These are phyloP conservation scores for Perithous albicinctus DNA, from an alignment of 2,888 invertebrate species.

Conservation along the genomic window DNA sequence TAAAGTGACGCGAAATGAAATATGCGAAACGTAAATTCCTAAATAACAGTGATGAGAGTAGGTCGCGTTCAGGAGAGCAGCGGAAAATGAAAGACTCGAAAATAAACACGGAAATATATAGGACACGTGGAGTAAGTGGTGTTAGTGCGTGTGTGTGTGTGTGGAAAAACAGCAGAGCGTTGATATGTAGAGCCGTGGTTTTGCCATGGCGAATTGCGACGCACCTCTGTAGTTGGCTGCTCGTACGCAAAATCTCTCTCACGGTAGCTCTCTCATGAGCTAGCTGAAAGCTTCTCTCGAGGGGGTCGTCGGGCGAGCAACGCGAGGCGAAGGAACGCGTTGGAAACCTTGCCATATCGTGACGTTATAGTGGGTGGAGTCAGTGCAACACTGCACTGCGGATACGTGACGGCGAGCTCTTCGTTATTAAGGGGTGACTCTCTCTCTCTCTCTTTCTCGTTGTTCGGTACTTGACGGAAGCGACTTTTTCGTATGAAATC, in stretches of 20 bases:
- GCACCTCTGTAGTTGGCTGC: conserved; percentile 1
- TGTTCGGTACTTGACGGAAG: conserved; percentile 8
- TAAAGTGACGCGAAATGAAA: neutral
- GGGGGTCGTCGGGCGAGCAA: conserved; percentile 44
- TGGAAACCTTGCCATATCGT: conserved; percentile 16
- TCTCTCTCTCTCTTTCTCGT: too few species aligned
- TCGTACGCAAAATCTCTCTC: conserved; percentile 22
- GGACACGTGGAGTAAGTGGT: neutral
- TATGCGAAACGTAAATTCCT: neutral
- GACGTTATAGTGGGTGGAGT: conserved; percentile 40
- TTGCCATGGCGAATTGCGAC: conserved; percentile 15
- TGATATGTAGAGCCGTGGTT: neutral
- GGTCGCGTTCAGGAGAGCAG: neutral
- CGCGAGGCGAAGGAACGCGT: conserved; percentile 25
- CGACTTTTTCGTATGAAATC: neutral
- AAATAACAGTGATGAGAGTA: conserved; percentile 11
- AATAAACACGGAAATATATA: conserved; percentile 15
- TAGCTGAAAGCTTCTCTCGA: conserved; percentile 33
- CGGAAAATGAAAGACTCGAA: conserved; percentile 9
- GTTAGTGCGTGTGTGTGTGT: neutral
- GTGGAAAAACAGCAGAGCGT: neutral
- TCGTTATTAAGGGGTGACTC: conserved; percentile 34
- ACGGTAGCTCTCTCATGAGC: neutral
- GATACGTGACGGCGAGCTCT: conserved; percentile 46
- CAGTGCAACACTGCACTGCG: conserved; percentile 60